A percentile compares a stretch with the other conserved stretches of the same genome.
These are phyloP conservation scores for Semicossyphus pulcher DNA, from an alignment of 2,113 vertebrate genomes.

Conservation along the genomic window DNA sequence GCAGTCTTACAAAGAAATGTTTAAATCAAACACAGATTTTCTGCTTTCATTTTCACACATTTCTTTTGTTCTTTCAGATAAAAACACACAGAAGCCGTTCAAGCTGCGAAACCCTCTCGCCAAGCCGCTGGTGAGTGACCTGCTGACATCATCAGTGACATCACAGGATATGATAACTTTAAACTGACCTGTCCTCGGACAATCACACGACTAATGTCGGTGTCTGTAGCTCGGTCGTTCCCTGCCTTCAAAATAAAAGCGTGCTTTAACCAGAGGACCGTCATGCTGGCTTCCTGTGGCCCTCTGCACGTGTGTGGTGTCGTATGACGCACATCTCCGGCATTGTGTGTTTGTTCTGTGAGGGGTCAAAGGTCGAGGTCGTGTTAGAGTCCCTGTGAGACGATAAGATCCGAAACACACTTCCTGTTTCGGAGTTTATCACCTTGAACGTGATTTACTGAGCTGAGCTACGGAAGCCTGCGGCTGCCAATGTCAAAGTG, in stretches of 20 bases:
- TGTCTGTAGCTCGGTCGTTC: too few species aligned
- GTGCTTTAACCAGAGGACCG: too few species aligned
- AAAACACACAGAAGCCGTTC: constrained; percentile 63
- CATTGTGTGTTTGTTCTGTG: background rate
- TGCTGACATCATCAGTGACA: too few species aligned
- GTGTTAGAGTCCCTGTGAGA: background rate
- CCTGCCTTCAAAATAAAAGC: too few species aligned
- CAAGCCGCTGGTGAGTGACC: constrained; percentile 41
- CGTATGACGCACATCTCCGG: background rate
- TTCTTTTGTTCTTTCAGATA: constrained; percentile 59
- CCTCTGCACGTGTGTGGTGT: background rate
- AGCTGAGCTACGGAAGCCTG: background rate
- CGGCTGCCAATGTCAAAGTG: background rate
- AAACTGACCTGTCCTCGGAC: too few species aligned
- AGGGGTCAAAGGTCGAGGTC: background rate
- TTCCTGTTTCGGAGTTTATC: background rate
- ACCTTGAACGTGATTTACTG: background rate
- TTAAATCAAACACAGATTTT: too few species aligned
- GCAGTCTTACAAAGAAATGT: too few species aligned
- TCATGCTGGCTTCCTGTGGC: background rate
- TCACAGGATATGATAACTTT: too few species aligned
- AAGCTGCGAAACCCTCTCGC: constrained; percentile 51
- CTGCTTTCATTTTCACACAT: background rate
- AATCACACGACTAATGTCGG: too few species aligned
- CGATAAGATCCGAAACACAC: background rate